These are phyloP conservation scores for Poecilia gillii DNA, from an alignment of 2,797 vertebrate species.

Conservation along the genomic window DNA sequence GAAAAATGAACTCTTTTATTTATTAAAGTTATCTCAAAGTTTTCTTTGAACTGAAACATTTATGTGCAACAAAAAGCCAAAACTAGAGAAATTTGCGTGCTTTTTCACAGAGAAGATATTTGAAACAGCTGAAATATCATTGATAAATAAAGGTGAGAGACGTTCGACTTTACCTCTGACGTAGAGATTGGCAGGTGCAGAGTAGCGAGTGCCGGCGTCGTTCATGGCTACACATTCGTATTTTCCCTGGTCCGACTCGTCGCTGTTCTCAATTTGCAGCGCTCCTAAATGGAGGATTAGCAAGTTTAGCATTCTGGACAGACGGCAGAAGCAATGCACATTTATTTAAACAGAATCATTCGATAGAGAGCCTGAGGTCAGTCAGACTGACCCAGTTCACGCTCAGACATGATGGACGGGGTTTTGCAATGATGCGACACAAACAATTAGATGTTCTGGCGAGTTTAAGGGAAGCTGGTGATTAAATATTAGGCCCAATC, in stretches of 20 bases:
- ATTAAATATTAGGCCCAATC: conserved; percentile 55
- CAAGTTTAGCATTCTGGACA: conserved; percentile 61
- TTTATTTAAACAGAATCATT: conserved; percentile 49
- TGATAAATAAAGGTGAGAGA: conserved; percentile 20
- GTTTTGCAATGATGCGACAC: conserved; percentile 47
- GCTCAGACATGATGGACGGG: conserved; percentile 33
- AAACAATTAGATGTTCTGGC: conserved; percentile 63
- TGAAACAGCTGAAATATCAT: conserved; percentile 20
- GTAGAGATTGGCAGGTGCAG: conserved; percentile 84
- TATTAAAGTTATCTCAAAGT: not conserved
- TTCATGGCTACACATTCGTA: conserved; percentile 85
- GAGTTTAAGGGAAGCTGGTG: conserved; percentile 47
- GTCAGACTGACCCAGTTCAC: conserved; percentile 41
- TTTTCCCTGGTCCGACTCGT: conserved; percentile 84
- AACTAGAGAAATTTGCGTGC: not conserved
- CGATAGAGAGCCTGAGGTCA: conserved; percentile 44
- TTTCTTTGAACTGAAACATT: not conserved
- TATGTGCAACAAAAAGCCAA: not conserved
- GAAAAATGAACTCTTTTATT: not conserved
- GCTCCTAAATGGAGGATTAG: conserved; percentile 75
- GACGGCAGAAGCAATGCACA: conserved; percentile 54
- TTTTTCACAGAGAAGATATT: not conserved
- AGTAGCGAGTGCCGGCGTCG: conserved; percentile 83
- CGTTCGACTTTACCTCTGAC: conserved; percentile 78
- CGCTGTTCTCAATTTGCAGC: conserved; percentile 84